phyloP scores from a whole-genome alignment of 2,888 invertebrate species.

The Acronicta aceris region DNA sequence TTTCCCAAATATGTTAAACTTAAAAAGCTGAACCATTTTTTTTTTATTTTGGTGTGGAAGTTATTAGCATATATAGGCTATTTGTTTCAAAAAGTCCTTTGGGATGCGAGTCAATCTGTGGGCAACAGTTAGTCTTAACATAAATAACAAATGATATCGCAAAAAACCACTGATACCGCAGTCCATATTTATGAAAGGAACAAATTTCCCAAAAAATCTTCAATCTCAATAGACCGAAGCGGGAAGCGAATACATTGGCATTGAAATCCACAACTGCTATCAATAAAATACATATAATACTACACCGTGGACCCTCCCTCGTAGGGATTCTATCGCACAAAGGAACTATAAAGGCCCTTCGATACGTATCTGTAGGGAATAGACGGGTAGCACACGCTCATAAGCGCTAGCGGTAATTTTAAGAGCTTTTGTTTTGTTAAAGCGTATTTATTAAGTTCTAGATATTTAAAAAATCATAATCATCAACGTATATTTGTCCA shows the following conservation, averaged over 20 bases:
- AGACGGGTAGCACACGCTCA: slow-evolving; percentile 2
- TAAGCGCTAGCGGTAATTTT: slow-evolving; percentile 26
- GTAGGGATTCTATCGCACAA: slow-evolving; percentile 58
- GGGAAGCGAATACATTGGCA: slow-evolving; percentile 31
- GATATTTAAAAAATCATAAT: no score
- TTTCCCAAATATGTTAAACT: no score
- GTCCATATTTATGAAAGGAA: slow-evolving; percentile 5
- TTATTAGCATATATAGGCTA: no score
- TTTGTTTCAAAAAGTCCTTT: no score
- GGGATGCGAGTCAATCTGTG: no score
- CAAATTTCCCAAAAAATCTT: slow-evolving; percentile 25
- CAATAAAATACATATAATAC: slow-evolving; percentile 61
- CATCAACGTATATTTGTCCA: no score
- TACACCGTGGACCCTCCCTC: slow-evolving; percentile 41
- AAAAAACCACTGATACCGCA: background rate
- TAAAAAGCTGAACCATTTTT: no score
- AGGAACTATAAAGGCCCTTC: slow-evolving; percentile 55
- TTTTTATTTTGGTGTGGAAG: no score
- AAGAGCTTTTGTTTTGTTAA: background rate
- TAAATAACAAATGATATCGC: no score
- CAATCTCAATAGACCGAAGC: slow-evolving; percentile 47
- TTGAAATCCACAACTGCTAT: slow-evolving; percentile 51
- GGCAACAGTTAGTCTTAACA: background rate
- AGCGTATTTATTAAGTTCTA: no score
- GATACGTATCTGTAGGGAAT: slow-evolving; percentile 57